phyloP scores from a whole-genome alignment of 2,113 vertebrate genomes.

The Archocentrus centrarchus region DNA sequence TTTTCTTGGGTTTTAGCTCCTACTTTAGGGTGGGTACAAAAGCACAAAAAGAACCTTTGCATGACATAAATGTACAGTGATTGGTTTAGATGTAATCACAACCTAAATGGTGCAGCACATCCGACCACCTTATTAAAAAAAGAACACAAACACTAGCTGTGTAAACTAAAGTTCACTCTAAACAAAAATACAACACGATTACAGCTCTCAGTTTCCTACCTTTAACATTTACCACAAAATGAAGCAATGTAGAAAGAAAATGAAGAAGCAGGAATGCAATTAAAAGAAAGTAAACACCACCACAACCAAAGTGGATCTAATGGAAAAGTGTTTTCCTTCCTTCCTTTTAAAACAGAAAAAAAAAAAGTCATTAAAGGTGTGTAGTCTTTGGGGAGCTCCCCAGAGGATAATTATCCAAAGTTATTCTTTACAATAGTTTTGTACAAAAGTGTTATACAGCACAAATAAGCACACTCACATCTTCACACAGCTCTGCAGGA shows the following conservation, averaged over 20 bases:
- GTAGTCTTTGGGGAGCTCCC: not conserved
- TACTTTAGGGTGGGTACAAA: not conserved
- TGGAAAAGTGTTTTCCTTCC: not conserved
- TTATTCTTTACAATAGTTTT: not conserved
- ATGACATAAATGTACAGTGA: not conserved
- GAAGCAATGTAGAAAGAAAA: not conserved
- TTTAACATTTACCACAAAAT: not conserved
- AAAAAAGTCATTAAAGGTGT: not conserved
- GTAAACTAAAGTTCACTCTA: not conserved
- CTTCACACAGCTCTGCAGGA: not conserved
- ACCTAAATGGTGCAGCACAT: not conserved
- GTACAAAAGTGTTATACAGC: not conserved
- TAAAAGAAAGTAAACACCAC: conserved; percentile 5
- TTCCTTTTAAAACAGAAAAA: not conserved
- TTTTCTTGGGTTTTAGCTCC: not conserved
- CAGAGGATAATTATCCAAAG: not conserved
- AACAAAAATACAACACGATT: not conserved
- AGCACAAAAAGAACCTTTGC: not conserved
- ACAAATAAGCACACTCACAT: not conserved
- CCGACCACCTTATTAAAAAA: not conserved
- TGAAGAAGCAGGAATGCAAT: not conserved
- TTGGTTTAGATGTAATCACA: not conserved
- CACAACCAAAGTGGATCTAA: not conserved
- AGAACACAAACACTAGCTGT: not conserved
- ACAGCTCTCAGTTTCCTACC: not conserved